Percentiles rank a stretch among this genome's conserved stretches.
Evolutionary conservation across 1,140 invertebrate species (phyloP).

Genomic region (Dolichoris vasculosae): DNA sequence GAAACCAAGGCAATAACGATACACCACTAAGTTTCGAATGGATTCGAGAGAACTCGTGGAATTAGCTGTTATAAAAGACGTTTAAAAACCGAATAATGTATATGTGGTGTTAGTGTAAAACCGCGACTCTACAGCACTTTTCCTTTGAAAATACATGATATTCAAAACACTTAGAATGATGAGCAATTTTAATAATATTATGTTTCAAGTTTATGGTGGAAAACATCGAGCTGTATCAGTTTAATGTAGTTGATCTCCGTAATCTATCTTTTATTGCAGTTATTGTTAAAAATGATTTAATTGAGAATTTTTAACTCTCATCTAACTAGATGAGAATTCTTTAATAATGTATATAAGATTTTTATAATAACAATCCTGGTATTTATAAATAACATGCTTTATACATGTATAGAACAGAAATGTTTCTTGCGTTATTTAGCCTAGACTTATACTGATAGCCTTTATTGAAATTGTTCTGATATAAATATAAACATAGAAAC

Average conservation of each 20-base stretch:
- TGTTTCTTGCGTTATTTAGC: neutral
- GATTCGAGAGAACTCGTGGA: conserved; percentile 43
- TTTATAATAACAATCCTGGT: neutral
- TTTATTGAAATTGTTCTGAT: conserved; percentile 33
- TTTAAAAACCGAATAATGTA: conserved; percentile 34
- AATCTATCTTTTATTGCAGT: no score
- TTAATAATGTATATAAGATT: neutral
- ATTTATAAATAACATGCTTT: conserved; percentile 28
- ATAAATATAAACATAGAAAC: neutral
- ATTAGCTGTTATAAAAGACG: conserved; percentile 53
- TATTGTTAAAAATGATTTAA: conserved; percentile 24
- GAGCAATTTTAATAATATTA: no score
- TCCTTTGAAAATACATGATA: conserved; percentile 58
- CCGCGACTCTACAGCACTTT: conserved; percentile 8
- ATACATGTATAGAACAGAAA: neutral
- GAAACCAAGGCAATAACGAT: conserved; percentile 64
- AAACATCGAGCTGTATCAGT: no score
- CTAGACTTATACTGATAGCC: neutral
- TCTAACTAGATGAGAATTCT: neutral
- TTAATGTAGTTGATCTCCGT: no score
- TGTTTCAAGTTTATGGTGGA: no score
- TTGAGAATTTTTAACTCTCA: neutral
- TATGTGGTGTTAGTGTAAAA: neutral
- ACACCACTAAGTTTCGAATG: conserved; percentile 56
- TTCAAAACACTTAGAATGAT: no score